Base-by-base conservation (phyloP, 2,113 vertebrate genomes). In the Carassius auratus region DNA sequence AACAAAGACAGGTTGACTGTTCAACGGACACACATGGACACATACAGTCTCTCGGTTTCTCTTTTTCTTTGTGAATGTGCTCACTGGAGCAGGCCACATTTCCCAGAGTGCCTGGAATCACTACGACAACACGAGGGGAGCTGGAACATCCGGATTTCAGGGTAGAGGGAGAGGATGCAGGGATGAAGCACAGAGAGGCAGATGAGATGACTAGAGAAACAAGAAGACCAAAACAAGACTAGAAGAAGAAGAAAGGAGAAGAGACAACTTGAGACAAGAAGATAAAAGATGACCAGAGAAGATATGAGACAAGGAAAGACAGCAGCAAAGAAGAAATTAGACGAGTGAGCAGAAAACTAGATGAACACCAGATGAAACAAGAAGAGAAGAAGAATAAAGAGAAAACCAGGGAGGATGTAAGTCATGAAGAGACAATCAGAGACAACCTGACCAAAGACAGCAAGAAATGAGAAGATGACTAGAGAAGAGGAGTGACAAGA, bases 101-200 rank as follows among this genome's bases (percentile, higher is more conserved):
- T 89, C 79, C 66, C 79, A 83, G 83, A 77, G 80, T 38, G 81
- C 73, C 57, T 19, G 45, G 42, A 79, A 88, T 88, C 80, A 62
- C 87, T 88, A 88, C 76, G 78, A 86, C 87, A 88, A 88, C 89
- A 88, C 14, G 15, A 85, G 74, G 74, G 45, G 78, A 84, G 30
- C 48, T 26, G 62, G 78, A 73, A 80, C 69, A 68, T 84, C 78
- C 23, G 79, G 84, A 81, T 88, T 83, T 50, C 89, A 71, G 23
- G 76, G 45, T 30, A 68, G 62, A 81, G 36, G 62, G 57, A 86
- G 74, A 26, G 38, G 17, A 77, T 50, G 52, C 57, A 86, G 17
- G 85, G 36, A 83, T 83, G 81, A 82, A 23, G 42, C 62, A 71
- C 59, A 38, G 81, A 45, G 69, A 45, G 5, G 9, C 17, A 23